Evolutionary conservation across 2,888 invertebrate genomes (phyloP).

Genomic region (Plebejus anna): DNA sequence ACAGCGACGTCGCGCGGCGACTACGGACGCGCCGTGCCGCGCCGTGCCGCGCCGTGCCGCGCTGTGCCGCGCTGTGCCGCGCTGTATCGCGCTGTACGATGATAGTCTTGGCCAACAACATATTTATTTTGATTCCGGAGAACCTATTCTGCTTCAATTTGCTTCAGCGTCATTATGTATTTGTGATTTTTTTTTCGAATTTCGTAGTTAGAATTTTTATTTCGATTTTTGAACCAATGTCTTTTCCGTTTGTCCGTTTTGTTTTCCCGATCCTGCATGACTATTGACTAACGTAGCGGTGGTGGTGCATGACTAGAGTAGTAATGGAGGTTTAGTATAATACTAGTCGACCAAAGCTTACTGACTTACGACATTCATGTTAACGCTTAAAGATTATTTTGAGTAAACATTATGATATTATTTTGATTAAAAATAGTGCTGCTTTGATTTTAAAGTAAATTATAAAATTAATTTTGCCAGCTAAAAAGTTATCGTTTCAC

Average conservation of each 20-base stretch:
- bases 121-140: constrained; percentile 78
- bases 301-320: constrained; percentile 61
- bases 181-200: constrained; percentile 64
- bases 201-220: constrained; percentile 69
- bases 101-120: constrained; percentile 78
- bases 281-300: constrained; percentile 56
- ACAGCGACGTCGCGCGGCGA: constrained; percentile 38
- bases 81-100: constrained; percentile 60
- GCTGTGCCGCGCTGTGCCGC: constrained; percentile 35
- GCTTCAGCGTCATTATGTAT: constrained; percentile 75
- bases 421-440: constrained; percentile 1
- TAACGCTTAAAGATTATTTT: constrained; percentile 51
- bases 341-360: constrained; percentile 20
- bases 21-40: not conserved
- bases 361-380: constrained; percentile 36
- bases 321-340: constrained; percentile 28
- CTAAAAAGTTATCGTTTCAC: constrained; percentile 33
- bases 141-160: constrained; percentile 80
- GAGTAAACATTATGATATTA: constrained; percentile 10
- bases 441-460: constrained; percentile 35
- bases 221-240: constrained; percentile 76
- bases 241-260: constrained; percentile 72
- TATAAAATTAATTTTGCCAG: constrained; percentile 34
- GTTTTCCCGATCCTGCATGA: constrained; percentile 62
- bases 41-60: not conserved